phyloP scores from a whole-genome alignment of 2,888 invertebrate species.

The Agonopterix subpropinquella region DNA sequence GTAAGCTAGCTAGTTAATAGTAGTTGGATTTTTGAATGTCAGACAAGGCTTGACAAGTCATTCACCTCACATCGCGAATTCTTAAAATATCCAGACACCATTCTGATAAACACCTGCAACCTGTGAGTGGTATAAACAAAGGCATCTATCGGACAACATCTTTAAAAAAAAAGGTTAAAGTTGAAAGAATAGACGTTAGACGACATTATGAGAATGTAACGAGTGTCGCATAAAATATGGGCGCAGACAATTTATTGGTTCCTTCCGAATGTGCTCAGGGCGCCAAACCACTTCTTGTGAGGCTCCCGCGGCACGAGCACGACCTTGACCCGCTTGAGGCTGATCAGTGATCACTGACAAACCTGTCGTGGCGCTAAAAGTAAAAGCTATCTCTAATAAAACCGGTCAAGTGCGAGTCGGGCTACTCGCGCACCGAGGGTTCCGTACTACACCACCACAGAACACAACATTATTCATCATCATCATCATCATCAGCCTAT shows the following conservation, averaged over 20 bases:
- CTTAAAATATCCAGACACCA: constrained; percentile 25
- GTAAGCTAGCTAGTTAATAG: constrained; percentile 5
- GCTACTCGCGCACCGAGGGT: too few species aligned
- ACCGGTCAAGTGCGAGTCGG: too few species aligned
- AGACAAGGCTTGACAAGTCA: constrained; percentile 13
- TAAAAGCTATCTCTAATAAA: constrained; percentile 59
- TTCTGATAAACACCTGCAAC: constrained; percentile 38
- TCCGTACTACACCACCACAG: too few species aligned
- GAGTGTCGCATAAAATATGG: constrained; percentile 26
- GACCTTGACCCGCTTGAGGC: constrained; percentile 54
- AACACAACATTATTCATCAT: too few species aligned
- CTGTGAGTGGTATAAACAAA: constrained; percentile 10
- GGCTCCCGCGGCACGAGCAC: constrained; percentile 25
- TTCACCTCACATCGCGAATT: constrained; percentile 22
- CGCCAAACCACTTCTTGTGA: constrained; percentile 48
- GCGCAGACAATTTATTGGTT: constrained; percentile 49
- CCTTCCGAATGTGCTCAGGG: constrained; percentile 42
- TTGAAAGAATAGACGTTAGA: too few species aligned
- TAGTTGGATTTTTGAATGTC: constrained; percentile 9
- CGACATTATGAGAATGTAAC: constrained; percentile 17
- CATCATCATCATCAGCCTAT: too few species aligned
- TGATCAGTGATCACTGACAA: constrained; percentile 33
- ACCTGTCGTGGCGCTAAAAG: constrained; percentile 59
- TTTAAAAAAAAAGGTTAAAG: constrained; percentile 12
- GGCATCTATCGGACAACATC: constrained; percentile 13